Evolutionary conservation across 2,888 invertebrate genomes (phyloP), one percentile per base, ranked within the genome.

Genomic region (Phyto melanocephala): DNA sequence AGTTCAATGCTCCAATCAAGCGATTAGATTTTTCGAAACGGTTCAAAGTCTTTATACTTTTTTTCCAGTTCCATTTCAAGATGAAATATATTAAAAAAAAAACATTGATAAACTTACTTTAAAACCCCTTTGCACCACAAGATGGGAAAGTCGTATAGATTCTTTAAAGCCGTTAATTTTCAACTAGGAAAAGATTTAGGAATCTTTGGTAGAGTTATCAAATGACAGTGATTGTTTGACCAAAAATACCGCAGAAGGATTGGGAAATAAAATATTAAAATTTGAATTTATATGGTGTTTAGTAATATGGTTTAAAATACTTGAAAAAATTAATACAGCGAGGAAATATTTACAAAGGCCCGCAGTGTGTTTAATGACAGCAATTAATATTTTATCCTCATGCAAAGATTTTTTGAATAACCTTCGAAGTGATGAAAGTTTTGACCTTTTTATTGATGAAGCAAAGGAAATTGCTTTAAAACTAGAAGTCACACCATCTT

Each of bases 51-150:
- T 47, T 15, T 47, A 47, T 15, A 17, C 17, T 76, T 56, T 52
- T 65, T 76, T 65, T 76, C 65, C 37, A 67, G 76, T 67, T 76
- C 56, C 42, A 54, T 56, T 54, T 56, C 60, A 47, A 77, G 68
- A 68, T 77, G 68, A 60, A 22, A 62, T 20, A 68, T 68, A 60
- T 77, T 68, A n/a, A 28, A 77, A 68, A 67, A 76, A 47, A 24
- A 58, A 76, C 67, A 67, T 76, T 24, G 45, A 50, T 28, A 63
- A 37, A 56, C 40, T 76, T 33, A 76, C 76, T 45, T 45, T 67
- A 58, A 47, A 67, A 37, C 65, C 65, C 65, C 52, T 68, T 17
- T 68, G 68, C 33, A 52, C 68, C 17, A 68, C 68, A 33, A 52
- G 68, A 52, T 52, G 68, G 68, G 52, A 68, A 56, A 56, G 56